Conservation (phyloP, 2,113 vertebrate species). For the Lethenteron camtschaticum region DNA sequence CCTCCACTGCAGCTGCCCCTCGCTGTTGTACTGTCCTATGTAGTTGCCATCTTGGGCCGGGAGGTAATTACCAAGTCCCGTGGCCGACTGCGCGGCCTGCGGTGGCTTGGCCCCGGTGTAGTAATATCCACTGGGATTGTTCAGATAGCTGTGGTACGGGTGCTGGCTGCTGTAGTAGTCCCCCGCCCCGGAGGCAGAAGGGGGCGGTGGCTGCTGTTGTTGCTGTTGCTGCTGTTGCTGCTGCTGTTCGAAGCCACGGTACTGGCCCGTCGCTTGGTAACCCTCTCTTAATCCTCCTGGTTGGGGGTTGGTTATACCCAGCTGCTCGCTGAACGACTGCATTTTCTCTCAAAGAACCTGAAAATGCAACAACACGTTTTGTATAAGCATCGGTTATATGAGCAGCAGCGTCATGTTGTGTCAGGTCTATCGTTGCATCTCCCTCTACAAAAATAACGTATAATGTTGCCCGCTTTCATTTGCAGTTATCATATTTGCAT, state of each 20-base stretch:
- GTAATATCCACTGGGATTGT: not conserved
- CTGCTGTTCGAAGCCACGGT: conserved; percentile 4
- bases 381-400: no score
- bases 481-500: no score
- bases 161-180: conserved; percentile 1
- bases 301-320: conserved; percentile 1
- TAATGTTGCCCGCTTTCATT: no score
- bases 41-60: not conserved
- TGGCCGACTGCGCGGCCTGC: conserved; percentile 1
- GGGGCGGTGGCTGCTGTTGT: not conserved
- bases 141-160: not conserved
- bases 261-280: not conserved
- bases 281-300: not conserved
- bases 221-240: conserved; percentile 3
- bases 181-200: not conserved
- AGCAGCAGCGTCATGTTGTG: no score
- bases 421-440: no score
- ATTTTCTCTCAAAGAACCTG: not conserved
- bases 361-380: no score
- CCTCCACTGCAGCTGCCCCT: not conserved
- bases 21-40: not conserved
- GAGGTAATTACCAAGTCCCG: not conserved
- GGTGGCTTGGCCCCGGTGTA: conserved; percentile 1
- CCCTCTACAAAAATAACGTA: no score
- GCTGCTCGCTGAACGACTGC: conserved; percentile 5